phyloP scores from a whole-genome alignment of 2,888 invertebrate genomes.

The Perizoma flavofasciatum region DNA sequence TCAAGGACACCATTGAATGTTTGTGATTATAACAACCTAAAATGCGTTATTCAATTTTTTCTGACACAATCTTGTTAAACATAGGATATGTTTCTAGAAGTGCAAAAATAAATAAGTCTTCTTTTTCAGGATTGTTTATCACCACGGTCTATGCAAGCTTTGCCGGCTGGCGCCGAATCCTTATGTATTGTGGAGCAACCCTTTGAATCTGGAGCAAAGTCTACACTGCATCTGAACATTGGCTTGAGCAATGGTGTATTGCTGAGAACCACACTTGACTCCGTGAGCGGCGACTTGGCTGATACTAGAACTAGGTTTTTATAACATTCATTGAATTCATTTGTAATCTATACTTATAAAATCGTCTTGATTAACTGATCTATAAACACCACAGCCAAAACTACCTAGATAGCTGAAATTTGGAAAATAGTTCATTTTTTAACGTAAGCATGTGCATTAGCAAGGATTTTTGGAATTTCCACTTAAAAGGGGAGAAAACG shows the following conservation, averaged over 20 bases:
- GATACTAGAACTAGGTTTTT: conserved; percentile 95
- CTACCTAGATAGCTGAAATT: no score
- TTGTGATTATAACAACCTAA: conserved; percentile 78
- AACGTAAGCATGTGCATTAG: neutral
- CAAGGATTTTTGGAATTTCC: no score
- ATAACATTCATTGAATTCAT: no score
- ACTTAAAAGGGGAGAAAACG: no score
- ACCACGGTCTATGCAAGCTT: conserved; percentile 97
- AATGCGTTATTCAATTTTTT: conserved; percentile 78
- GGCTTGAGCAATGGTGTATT: conserved; percentile 98
- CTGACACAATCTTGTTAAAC: conserved; percentile 51
- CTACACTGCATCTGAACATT: conserved; percentile 96
- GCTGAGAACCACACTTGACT: conserved; percentile 96
- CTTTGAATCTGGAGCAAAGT: conserved; percentile 87
- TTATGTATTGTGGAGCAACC: conserved; percentile 96
- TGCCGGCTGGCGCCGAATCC: conserved; percentile 98
- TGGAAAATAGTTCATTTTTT: neutral
- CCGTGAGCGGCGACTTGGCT: conserved; percentile 97
- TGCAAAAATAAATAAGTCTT: neutral
- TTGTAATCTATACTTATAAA: neutral
- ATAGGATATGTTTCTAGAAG: neutral
- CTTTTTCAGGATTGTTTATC: conserved; percentile 92
- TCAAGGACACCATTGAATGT: conserved; percentile 81
- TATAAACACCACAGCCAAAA: no score
- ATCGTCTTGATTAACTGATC: no score